A percentile compares a stretch with the other conserved stretches of the same genome.
Conservation (phyloP, 2,797 vertebrate species). For the Thamnophis elegans region DNA sequence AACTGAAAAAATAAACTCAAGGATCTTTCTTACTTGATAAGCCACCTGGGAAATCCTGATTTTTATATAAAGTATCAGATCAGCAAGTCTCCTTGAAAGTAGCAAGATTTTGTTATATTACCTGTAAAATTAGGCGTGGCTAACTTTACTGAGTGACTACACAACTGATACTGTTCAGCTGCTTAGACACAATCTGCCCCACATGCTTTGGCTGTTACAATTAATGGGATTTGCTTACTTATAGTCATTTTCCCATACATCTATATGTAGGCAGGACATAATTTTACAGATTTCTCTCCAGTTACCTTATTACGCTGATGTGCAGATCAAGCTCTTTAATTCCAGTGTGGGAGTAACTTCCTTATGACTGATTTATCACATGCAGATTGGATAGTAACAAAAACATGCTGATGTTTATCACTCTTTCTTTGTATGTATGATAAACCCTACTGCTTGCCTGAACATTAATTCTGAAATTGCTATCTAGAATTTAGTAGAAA, state of each 20-base stretch:
- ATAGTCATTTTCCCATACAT: constrained; percentile 38
- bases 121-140: not conserved
- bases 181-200: constrained; percentile 33
- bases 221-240: constrained; percentile 35
- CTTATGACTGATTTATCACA: constrained; percentile 39
- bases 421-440: not conserved
- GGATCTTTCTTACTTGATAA: not conserved
- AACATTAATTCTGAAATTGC: not conserved
- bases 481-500: not conserved
- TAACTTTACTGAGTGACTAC: not conserved
- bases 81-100: not conserved
- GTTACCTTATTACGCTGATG: constrained; percentile 33
- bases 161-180: constrained; percentile 28
- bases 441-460: not conserved
- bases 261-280: constrained; percentile 37
- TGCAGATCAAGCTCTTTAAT: constrained; percentile 38
- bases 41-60: not conserved
- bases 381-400: constrained; percentile 36
- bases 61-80: not conserved
- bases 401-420: constrained; percentile 33
- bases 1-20: no score
- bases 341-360: constrained; percentile 39
- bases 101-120: not conserved
- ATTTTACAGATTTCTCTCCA: constrained; percentile 14
- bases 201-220: constrained; percentile 34